Base-by-base conservation (phyloP, 1,140 invertebrate genomes). In the Battus philenor region DNA sequence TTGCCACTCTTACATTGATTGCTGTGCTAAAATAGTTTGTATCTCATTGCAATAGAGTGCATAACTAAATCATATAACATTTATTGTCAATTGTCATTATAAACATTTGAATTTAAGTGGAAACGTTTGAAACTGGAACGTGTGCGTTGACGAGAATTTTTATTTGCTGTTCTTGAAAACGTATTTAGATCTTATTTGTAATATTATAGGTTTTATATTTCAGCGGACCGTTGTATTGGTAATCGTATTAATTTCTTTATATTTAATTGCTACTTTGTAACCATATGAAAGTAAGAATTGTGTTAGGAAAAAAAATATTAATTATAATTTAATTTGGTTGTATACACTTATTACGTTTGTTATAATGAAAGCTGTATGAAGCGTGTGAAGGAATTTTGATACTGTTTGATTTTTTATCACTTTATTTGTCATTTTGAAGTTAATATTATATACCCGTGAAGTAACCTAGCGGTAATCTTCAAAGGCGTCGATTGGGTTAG, bases 31-130 rank as follows among this genome's bases (percentile, higher is more conserved):
- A 49, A 46, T 59, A 48, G 49, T 54, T 39, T 32, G 29, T 50
- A 52, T 41, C 2, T 2, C 20, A 34, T 17, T 2, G 22, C 2
- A 22, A 39, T 50, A 56, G 34, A 33, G 45, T 30, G 15, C 18
- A 39, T n/a, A 11, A 26, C 11, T 7, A 1, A 9, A 51, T 38
- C 30, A 27, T n/a, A 16, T 32, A 32, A 8, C 5, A 0, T 15
- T 36, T 6, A 50, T 47, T 43, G 27, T 34, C 47, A 39, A 39
- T 58, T 55, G 54, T 46, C 41, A 41, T 54, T 58, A 56, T 69
- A 62, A 68, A 70, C 57, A 66, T 70, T 73, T 68, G 61, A 65
- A 66, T 67, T 67, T 70, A 68, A 73, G 61, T 64, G 58, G 66
- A 68, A 73, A 69, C 54, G 46, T 48, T 59, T 54, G 62, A 62